phyloP scores from a whole-genome alignment of 1,140 invertebrate species.

The Eueides isabella region DNA sequence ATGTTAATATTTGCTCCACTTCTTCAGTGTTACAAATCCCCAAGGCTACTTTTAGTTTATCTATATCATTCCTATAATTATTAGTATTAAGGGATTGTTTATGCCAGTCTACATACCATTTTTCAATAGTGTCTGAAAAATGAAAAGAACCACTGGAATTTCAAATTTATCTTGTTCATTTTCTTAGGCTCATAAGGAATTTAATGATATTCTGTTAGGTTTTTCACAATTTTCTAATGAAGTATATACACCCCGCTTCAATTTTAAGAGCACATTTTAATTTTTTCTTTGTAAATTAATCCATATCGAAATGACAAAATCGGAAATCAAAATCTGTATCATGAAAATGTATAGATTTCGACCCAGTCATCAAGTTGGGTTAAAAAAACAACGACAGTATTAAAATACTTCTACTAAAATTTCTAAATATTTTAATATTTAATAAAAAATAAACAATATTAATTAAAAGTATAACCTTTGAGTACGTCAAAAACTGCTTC shows the following conservation, averaged over 20 bases:
- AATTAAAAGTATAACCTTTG: slow-evolving; percentile 25
- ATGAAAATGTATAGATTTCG: background rate
- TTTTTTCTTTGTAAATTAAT: too few species aligned
- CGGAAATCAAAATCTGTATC: too few species aligned
- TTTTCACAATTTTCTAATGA: too few species aligned
- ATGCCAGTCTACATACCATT: slow-evolving; percentile 66
- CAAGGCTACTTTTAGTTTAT: slow-evolving; percentile 49
- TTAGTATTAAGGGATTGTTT: slow-evolving; percentile 48
- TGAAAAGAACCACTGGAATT: background rate
- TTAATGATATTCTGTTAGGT: too few species aligned
- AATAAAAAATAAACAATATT: background rate
- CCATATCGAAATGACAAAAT: too few species aligned
- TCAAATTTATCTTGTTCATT: background rate
- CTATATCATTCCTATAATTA: slow-evolving; percentile 45
- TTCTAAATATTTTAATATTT: too few species aligned
- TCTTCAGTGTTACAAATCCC: slow-evolving; percentile 41
- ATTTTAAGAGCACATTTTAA: too few species aligned
- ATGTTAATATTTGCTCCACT: slow-evolving; percentile 39
- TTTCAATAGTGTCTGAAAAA: slow-evolving; percentile 55
- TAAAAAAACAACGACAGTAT: too few species aligned
- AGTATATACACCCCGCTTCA: too few species aligned
- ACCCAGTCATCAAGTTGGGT: background rate
- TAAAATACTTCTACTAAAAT: too few species aligned
- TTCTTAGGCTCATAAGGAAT: too few species aligned
- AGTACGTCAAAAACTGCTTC: slow-evolving; percentile 40